Evolutionary conservation across 2,888 invertebrate genomes (phyloP).

Genomic region (Trachelus troglodyta): DNA sequence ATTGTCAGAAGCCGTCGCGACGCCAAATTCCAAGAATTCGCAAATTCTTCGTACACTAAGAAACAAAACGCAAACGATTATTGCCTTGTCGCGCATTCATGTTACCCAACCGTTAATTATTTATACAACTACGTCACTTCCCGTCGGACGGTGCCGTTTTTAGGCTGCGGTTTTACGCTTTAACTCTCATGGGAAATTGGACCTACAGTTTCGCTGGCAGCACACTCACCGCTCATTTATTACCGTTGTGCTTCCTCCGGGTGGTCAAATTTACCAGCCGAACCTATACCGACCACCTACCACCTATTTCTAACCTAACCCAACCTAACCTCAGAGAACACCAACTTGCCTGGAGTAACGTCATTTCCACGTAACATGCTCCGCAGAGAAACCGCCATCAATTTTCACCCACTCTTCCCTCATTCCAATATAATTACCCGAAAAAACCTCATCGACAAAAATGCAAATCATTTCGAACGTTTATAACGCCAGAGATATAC

Average conservation of each 20-base stretch:
- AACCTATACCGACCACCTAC: constrained; percentile 16
- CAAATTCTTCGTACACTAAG: not conserved
- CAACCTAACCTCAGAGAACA: not conserved
- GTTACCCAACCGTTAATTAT: constrained; percentile 42
- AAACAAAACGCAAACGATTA: not conserved
- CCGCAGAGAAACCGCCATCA: constrained; percentile 33
- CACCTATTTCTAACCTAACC: constrained; percentile 14
- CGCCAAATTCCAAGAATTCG: not conserved
- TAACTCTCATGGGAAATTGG: constrained; percentile 60
- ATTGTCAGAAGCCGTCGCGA: not conserved
- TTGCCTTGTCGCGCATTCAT: constrained; percentile 7
- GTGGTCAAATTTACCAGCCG: constrained; percentile 56
- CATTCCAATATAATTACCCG: not conserved
- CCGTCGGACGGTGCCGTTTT: constrained; percentile 57
- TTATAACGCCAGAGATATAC: not conserved
- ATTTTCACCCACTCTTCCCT: not conserved
- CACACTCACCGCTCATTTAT: constrained; percentile 60
- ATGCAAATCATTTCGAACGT: not conserved
- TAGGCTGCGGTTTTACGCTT: constrained; percentile 59
- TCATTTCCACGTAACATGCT: constrained; percentile 43
- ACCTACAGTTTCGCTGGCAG: constrained; percentile 51
- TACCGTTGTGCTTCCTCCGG: constrained; percentile 60
- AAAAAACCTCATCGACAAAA: not conserved
- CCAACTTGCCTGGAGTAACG: constrained; percentile 21
- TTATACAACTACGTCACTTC: constrained; percentile 51